Evolutionary conservation across 1,140 invertebrate species (phyloP), one percentile per base, ranked within the genome.

Genomic region (Pseudobourletiella spinata): DNA sequence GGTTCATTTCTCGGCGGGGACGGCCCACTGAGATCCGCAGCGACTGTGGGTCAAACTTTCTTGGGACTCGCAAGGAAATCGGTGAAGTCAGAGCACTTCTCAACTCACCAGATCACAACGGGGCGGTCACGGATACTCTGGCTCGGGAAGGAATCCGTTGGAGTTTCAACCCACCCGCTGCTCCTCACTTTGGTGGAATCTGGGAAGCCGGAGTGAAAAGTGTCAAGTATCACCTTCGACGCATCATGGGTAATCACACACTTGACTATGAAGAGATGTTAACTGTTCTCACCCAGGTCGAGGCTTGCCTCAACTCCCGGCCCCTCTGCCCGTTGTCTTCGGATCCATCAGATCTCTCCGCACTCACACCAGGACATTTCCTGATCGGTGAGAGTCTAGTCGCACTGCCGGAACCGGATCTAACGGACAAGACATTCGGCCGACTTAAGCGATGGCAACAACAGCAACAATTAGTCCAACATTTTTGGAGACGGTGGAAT

Each of bases 111-210:
- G 2, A 11, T 54, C 3, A 30, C 16, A 59, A 48, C 32, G 16
- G 39, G 14, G 30, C 35, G 22, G 18, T 56, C 3, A 6, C 29
- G 11, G 25, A 58, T 6, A 18, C 32, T 18, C 4, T 59, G 28
- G 28, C 44, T 39, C 20, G n/a, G 8, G 24, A 69, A 54, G 70
- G 61, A 18, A 73, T 76, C 1, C 51, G 69, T 26, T 79, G 77
- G 75, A 57, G 74, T 32, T 77, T 79, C 59, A 76, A 74, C 58
- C 76, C 77, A 1, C 72, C 77, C 20, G 20, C 44, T 14, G 70
- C 73, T 14, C 71, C 74, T 2, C 73, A 77, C 69, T 75, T 78
- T 57, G 76, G 76, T n/a, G 76, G 74, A n/a, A 26, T 76, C 20
- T 77, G 74, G n/a, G n/a, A n/a, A n/a, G n/a, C n/a, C n/a, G n/a